Evolutionary conservation across 2,888 invertebrate genomes (phyloP), one percentile per base, ranked within the genome.

Genomic region (Acanthococcus lagerstroemiae): DNA sequence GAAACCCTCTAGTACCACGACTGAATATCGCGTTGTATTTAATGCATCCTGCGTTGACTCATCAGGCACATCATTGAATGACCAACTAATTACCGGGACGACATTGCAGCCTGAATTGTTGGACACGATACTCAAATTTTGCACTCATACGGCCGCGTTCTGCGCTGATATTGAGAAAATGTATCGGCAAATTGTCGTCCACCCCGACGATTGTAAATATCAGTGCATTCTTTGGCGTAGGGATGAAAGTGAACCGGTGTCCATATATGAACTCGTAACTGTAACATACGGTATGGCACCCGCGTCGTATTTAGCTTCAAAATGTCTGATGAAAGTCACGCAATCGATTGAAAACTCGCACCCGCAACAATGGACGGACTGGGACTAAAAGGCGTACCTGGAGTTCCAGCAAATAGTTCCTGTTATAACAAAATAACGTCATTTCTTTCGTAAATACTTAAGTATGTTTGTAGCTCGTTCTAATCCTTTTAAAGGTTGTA

Each of bases 181-280:
- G 37, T 37, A 37, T 37, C 12, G 6, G 7, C 6, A 9, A 37
- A 37, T 37, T 12, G 6, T 9, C 7, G 37, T 37, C 12, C 37
- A 37, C 12, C 37, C 37, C 12, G 37, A 37, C 37, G 15, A 37
- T 37, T 37, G 37, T 9, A 37, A n/a, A n/a, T n/a, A n/a, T n/a
- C n/a, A n/a, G n/a, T n/a, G 72, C 7, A 75, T 77, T 5, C 54
- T 76, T 4, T 76, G 76, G 75, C 60, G 74, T 25, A 61, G 69
- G 6, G 27, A 70, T 55, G 67, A 69, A 6, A 30, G 4, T 19
- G 19, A 55, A 12, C 46, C 30, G 0, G 6, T 67, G 15, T 12
- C 24, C 2, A 50, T 63, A n/a, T 70, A 70, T 21, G 46, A 66
- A 4, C 67, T 74, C 12, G 73, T 71, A 61, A 74, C 73, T 2